A percentile compares a stretch with the other conserved stretches of the same genome.
Conservation (phyloP, 2,113 vertebrate species). For the Canis aureus region DNA sequence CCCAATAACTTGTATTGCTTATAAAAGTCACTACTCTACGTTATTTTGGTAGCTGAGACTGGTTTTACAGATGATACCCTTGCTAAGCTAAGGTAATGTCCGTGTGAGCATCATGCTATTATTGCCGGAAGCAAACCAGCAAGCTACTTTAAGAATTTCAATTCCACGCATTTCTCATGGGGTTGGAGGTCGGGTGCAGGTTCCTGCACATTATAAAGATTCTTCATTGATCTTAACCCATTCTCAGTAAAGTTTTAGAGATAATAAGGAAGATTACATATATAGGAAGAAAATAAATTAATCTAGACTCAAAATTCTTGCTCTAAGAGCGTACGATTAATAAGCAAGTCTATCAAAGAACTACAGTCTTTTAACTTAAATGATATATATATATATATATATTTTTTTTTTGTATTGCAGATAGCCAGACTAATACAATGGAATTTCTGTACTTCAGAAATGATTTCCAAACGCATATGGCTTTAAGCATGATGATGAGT, state of each 20-base stretch:
- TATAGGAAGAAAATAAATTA: conserved; percentile 72
- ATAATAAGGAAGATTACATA: conserved; percentile 15
- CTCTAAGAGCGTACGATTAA: conserved; percentile 52
- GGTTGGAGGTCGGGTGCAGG: too few species aligned
- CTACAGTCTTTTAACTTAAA: conserved; percentile 42
- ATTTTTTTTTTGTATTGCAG: neutral
- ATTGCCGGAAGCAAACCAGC: neutral
- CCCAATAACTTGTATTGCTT: conserved; percentile 37
- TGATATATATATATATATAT: neutral
- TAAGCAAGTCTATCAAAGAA: conserved; percentile 48
- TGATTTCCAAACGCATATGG: neutral
- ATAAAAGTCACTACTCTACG: conserved; percentile 49
- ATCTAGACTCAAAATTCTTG: conserved; percentile 1
- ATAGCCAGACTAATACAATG: conserved; percentile 32
- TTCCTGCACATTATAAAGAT: neutral
- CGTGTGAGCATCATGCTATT: neutral
- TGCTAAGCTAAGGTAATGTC: neutral
- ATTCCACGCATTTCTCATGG: neutral
- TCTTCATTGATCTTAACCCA: neutral
- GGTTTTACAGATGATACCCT: neutral
- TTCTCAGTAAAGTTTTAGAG: conserved; percentile 54
- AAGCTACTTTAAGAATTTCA: neutral
- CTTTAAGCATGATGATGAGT: neutral
- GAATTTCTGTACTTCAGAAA: conserved; percentile 41
- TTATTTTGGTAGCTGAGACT: conserved; percentile 16